These are phyloP conservation scores for Lutjanus argentimaculatus DNA, from an alignment of 2,797 vertebrate genomes.

Conservation along the genomic window DNA sequence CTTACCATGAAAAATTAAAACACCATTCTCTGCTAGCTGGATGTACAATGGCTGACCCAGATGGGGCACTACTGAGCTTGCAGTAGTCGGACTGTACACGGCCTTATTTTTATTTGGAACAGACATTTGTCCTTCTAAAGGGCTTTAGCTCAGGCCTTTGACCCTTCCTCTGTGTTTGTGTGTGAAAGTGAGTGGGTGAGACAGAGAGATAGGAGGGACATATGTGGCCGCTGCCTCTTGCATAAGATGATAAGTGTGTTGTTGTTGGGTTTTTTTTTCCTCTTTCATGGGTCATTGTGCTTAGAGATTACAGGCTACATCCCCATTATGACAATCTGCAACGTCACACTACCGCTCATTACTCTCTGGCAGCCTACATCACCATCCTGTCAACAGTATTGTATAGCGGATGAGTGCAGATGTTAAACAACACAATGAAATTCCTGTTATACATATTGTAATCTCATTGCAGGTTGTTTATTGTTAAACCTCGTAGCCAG, in stretches of 20 bases:
- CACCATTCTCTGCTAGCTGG: slow-evolving; percentile 16
- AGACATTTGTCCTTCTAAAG: slow-evolving; percentile 68
- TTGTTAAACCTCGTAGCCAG: slow-evolving; percentile 56
- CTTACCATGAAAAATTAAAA: slow-evolving; percentile 60
- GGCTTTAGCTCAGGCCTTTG: slow-evolving; percentile 65
- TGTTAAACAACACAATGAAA: slow-evolving; percentile 67
- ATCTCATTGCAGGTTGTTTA: slow-evolving; percentile 50
- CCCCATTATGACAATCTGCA: slow-evolving; percentile 58
- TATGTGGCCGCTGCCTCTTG: slow-evolving; percentile 58
- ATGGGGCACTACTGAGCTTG: slow-evolving; percentile 38
- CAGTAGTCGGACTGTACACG: slow-evolving; percentile 7
- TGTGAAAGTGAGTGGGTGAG: slow-evolving; percentile 34
- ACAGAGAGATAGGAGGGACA: slow-evolving; percentile 33
- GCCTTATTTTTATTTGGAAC: slow-evolving; percentile 58
- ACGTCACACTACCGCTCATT: slow-evolving; percentile 36
- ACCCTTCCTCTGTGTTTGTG: slow-evolving; percentile 61
- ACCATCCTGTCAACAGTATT: slow-evolving; percentile 25
- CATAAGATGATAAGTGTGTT: slow-evolving; percentile 58
- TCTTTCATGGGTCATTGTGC: slow-evolving; percentile 60
- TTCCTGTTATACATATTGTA: slow-evolving; percentile 57
- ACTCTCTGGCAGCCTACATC: slow-evolving; percentile 43
- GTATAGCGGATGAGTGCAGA: slow-evolving; percentile 54
- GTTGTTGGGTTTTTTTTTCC: slow-evolving; percentile 5
- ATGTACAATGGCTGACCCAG: slow-evolving; percentile 60
- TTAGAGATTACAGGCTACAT: slow-evolving; percentile 48